Conservation (phyloP, 2,113 vertebrate genomes). For the Tetraodon nigroviridis region DNA sequence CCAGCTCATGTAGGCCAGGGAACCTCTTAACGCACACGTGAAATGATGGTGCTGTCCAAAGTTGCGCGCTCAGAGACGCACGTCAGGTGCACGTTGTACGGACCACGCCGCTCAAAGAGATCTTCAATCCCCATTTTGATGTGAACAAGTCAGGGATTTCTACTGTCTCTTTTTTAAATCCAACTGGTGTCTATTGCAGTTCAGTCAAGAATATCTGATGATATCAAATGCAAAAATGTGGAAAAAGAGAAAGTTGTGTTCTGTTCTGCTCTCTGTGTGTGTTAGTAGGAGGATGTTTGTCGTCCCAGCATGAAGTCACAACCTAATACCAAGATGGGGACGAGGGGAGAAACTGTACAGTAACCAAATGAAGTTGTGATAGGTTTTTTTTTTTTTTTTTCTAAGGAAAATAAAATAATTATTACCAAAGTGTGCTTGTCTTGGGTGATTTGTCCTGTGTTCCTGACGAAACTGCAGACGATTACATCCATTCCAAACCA, state of each 20-base stretch:
- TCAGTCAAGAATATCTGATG: slow-evolving; percentile 51
- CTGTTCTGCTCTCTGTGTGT: slow-evolving; percentile 64
- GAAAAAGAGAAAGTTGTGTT: slow-evolving; percentile 43
- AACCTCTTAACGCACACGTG: slow-evolving; percentile 44
- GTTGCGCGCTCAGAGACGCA: slow-evolving; percentile 20
- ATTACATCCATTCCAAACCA: too few relatives aligned
- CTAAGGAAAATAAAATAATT: slow-evolving; percentile 70
- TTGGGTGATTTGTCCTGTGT: slow-evolving; percentile 33
- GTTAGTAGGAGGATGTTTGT: slow-evolving; percentile 63
- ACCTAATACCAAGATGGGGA: slow-evolving; percentile 62
- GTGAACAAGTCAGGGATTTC: slow-evolving; percentile 68
- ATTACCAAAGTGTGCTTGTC: slow-evolving; percentile 46
- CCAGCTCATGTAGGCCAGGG: slow-evolving; percentile 47
- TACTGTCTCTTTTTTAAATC: slow-evolving; percentile 51
- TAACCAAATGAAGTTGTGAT: slow-evolving; percentile 73
- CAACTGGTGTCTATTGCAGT: slow-evolving; percentile 57
- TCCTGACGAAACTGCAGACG: not conserved
- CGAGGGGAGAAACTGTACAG: slow-evolving; percentile 70
- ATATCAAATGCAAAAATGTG: slow-evolving; percentile 34
- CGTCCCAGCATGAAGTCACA: slow-evolving; percentile 69
- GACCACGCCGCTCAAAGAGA: slow-evolving; percentile 59
- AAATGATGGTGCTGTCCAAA: slow-evolving; percentile 64
- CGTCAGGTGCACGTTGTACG: slow-evolving; percentile 62
- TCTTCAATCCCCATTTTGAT: slow-evolving; percentile 46
- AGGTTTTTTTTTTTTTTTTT: slow-evolving; percentile 75